These are phyloP conservation scores for Sturnira hondurensis DNA, from an alignment of 2,113 vertebrate genomes.

Conservation along the genomic window DNA sequence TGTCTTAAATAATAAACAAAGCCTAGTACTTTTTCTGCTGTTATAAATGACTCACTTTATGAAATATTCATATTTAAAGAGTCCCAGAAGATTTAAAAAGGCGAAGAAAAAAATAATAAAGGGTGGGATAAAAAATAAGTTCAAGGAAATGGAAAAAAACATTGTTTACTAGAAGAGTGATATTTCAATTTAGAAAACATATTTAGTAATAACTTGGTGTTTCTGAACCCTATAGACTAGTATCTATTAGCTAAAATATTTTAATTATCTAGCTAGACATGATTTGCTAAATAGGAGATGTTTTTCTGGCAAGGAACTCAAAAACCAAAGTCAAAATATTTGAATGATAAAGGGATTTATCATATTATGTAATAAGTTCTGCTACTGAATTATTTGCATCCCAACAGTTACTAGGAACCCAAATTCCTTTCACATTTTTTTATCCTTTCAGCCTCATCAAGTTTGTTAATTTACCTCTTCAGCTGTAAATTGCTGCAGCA, in stretches of 20 bases:
- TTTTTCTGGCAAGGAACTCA: neutral
- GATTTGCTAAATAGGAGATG: neutral
- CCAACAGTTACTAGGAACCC: accelerated
- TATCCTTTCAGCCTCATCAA: neutral
- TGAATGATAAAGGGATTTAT: neutral
- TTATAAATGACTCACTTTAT: conserved; percentile 24
- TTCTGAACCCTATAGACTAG: neutral
- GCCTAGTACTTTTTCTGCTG: neutral
- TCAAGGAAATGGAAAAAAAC: neutral
- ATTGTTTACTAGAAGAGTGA: neutral
- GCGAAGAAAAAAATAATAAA: neutral
- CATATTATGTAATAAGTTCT: neutral
- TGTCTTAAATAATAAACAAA: conserved; percentile 6
- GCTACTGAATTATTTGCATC: neutral
- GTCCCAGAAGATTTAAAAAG: neutral
- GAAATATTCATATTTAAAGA: neutral
- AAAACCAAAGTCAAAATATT: neutral
- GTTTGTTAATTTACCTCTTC: neutral
- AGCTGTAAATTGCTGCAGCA: neutral
- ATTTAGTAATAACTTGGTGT: neutral
- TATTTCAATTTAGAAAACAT: neutral
- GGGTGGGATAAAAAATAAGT: neutral
- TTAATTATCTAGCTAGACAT: neutral
- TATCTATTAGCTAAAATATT: neutral
- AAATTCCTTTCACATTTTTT: neutral